Conservation (phyloP, 2,888 invertebrate species). For the Stomorhina lunata region DNA sequence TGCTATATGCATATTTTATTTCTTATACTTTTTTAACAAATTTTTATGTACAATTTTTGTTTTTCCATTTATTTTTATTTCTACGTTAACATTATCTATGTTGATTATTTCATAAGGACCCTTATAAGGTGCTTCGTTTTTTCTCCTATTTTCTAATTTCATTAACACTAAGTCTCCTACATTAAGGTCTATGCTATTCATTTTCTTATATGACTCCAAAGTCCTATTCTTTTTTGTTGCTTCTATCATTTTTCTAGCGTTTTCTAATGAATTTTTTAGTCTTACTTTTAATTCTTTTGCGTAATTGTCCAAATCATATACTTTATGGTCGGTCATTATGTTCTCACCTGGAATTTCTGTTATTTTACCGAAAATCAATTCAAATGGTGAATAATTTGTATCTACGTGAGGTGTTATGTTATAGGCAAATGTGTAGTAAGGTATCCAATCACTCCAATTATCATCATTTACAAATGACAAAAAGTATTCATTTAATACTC, state of each 20-base stretch:
- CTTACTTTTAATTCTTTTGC: not conserved
- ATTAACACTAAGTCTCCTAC: too few relatives aligned
- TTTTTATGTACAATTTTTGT: too few relatives aligned
- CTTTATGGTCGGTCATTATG: not conserved
- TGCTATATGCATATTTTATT: too few relatives aligned
- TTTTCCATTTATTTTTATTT: too few relatives aligned
- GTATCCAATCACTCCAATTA: not conserved
- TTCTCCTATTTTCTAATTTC: too few relatives aligned
- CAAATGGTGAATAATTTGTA: constrained; percentile 1
- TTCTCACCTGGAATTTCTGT: too few relatives aligned
- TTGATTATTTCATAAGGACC: too few relatives aligned
- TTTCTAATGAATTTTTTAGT: too few relatives aligned
- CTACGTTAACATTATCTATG: too few relatives aligned
- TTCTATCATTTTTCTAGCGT: not conserved
- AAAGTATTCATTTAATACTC: constrained; percentile 2
- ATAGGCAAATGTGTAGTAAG: constrained; percentile 1
- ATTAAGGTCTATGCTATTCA: not conserved
- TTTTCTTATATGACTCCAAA: not conserved
- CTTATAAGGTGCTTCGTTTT: too few relatives aligned
- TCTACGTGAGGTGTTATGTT: constrained; percentile 4
- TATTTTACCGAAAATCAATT: not conserved
- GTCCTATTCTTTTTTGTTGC: not conserved
- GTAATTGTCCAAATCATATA: not conserved
- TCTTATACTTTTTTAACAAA: too few relatives aligned
- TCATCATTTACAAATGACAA: not conserved